Conservation (phyloP, 2,113 vertebrate genomes). For the Aptenodytes patagonicus region DNA sequence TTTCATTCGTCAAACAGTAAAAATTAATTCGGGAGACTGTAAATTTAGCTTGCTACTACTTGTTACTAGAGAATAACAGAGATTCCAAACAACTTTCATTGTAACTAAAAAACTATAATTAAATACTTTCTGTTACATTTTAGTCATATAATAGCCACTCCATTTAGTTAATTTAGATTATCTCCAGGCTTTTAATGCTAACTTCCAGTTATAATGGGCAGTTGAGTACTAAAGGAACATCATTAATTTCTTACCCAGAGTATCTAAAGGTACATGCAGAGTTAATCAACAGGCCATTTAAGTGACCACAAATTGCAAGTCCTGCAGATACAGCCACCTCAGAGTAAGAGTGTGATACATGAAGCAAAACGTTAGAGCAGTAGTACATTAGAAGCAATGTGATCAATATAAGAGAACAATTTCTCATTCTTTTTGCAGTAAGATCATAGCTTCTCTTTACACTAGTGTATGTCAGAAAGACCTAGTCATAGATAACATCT, state of each 20-base stretch:
- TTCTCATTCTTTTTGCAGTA: not conserved
- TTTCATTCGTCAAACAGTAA: not conserved
- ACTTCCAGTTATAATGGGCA: not conserved
- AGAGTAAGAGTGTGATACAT: not conserved
- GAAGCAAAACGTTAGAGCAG: not conserved
- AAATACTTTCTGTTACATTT: not conserved
- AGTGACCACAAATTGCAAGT: not conserved
- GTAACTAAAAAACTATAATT: not conserved
- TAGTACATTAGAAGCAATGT: not conserved
- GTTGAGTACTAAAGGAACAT: not conserved
- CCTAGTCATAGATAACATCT: not conserved
- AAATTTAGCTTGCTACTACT: not conserved
- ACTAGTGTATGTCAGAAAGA: not conserved
- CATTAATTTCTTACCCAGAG: not conserved
- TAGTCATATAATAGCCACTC: not conserved
- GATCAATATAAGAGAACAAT: not conserved
- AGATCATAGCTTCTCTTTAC: not conserved
- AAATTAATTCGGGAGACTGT: not conserved
- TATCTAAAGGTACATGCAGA: not conserved
- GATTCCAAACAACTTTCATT: not conserved
- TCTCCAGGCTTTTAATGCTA: not conserved
- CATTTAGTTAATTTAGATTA: not conserved
- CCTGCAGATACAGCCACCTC: not conserved
- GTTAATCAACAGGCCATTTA: not conserved
- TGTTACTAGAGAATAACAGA: not conserved